Conservation (phyloP, 2,113 vertebrate species). For the Boulengeromyrus knoepffleri region DNA sequence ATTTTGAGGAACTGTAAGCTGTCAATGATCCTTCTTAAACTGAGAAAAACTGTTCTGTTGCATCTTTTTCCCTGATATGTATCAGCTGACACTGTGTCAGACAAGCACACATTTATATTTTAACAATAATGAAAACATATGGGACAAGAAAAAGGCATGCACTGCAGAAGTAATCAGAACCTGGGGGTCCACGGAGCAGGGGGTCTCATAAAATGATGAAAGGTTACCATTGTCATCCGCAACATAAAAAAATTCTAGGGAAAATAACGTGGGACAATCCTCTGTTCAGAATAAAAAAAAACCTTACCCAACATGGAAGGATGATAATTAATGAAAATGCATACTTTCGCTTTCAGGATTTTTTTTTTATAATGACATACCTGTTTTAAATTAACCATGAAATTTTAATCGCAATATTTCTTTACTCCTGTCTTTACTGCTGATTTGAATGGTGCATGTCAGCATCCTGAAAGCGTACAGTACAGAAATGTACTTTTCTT, state of each 20-base stretch:
- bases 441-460: neutral
- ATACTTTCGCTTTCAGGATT: neutral
- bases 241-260: neutral
- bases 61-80: neutral
- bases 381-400: neutral
- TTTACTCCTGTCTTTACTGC: neutral
- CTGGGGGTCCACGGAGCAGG: neutral
- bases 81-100: neutral
- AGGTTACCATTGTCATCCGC: neutral
- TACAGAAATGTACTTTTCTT: neutral
- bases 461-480: neutral
- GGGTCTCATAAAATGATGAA: neutral
- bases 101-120: neutral
- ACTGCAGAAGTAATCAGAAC: neutral
- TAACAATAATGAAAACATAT: neutral
- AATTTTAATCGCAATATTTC: neutral
- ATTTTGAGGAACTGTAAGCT: neutral
- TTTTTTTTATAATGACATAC: neutral
- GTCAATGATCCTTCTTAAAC: neutral
- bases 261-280: neutral
- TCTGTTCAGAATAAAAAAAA: neutral
- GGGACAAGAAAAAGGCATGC: neutral
- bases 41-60: neutral
- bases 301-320: neutral
- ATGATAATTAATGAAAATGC: neutral